Evolutionary conservation across 2,797 vertebrate species (phyloP), one percentile per base, ranked within the genome.

Genomic region (Spatula clypeata): DNA sequence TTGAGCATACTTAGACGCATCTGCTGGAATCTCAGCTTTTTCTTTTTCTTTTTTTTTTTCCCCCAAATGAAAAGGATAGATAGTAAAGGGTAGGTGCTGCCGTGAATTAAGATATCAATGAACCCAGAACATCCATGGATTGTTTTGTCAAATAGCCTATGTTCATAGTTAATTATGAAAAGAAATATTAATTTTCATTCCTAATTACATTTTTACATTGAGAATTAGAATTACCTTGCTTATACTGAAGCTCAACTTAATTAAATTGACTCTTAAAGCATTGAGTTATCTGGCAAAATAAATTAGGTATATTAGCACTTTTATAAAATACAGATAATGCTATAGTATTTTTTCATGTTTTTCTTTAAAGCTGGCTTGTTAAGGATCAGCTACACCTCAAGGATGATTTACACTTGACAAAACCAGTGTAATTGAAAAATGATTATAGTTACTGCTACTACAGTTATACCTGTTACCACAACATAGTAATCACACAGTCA

Each of bases 101-200:
- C 79, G 53, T 79, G 13, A 89, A 85, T 76, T 85, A 69, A 86
- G 51, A 40, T 24, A 82, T n/a, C 81, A 82, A 44, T 15, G 64
- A 87, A 74, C 11, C 7, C 27, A 70, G 69, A 85, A 79, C 20
- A 73, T 1, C 11, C 67, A 40, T 6, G 31, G 79, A 94, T 86
- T 75, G 53, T 62, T 92, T 70, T 62, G 8, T 72, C 54, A 80
- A 84, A 77, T 27, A 87, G 29, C 4, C 5, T 53, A 38, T 27
- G 23, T 44, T 90, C 21, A 71, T 27, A 83, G 65, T n/a, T 61
- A 88, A 76, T 74, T 76, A 81, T 44, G 19, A 77, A 94, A 74
- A 32, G 31, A 94, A 87, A 83, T 65, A 90, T 24, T 86, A 60
- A 65, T 69, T 95, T 75, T 87, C 3, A 67, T 83, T 83, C 53